phyloP scores from a whole-genome alignment of 2,888 invertebrate species.

The Lasiommata megera region DNA sequence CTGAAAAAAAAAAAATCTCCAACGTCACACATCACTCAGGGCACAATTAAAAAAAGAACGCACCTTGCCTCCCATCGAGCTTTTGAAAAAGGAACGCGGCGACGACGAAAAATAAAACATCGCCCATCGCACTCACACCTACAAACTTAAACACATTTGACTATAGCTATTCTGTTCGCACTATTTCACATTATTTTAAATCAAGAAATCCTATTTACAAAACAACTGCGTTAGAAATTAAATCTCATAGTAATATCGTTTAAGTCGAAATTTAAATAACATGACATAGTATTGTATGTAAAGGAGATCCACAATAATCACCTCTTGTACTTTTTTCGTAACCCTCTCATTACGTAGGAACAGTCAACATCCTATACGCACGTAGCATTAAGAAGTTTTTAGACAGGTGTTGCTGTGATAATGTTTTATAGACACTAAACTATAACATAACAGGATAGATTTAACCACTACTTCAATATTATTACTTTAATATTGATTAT shows the following conservation, averaged over 20 bases:
- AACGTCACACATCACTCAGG: slow-evolving; percentile 66
- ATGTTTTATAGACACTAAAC: background rate
- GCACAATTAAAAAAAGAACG: slow-evolving; percentile 71
- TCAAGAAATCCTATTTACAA: background rate
- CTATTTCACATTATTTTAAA: slow-evolving; percentile 38
- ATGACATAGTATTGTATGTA: background rate
- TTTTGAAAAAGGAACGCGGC: slow-evolving; percentile 66
- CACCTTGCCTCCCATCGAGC: slow-evolving; percentile 77
- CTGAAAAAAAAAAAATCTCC: slow-evolving; percentile 29
- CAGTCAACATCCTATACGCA: slow-evolving; percentile 60
- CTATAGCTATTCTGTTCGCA: slow-evolving; percentile 45
- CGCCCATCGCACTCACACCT: slow-evolving; percentile 43
- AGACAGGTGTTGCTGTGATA: background rate
- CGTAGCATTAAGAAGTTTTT: slow-evolving; percentile 15
- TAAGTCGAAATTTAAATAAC: slow-evolving; percentile 16
- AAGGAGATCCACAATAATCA: slow-evolving; percentile 31
- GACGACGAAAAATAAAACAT: slow-evolving; percentile 53
- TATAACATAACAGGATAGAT: background rate
- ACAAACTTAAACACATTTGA: slow-evolving; percentile 30
- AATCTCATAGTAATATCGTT: background rate
- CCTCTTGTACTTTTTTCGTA: slow-evolving; percentile 71
- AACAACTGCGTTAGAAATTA: background rate
- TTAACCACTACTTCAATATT: no score
- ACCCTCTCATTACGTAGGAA: slow-evolving; percentile 68
- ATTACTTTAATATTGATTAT: no score